phyloP scores from a whole-genome alignment of 2,797 vertebrate species.

The Rhabdomys pumilio region DNA sequence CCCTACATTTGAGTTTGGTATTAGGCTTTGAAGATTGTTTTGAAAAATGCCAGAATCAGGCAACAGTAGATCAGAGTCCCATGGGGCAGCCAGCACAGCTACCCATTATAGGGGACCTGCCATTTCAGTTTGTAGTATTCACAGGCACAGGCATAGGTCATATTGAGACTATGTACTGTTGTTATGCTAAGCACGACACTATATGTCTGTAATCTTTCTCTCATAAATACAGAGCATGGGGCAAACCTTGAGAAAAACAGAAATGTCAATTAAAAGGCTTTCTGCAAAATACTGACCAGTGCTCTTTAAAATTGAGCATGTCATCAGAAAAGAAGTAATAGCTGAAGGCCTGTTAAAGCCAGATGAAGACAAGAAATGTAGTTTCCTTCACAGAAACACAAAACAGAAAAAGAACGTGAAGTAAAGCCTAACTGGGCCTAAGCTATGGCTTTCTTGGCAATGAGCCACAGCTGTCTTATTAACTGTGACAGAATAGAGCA shows the following conservation, averaged over 20 bases:
- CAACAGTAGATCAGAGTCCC: neutral
- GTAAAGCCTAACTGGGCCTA: neutral
- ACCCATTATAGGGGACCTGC: no score
- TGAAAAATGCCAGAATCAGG: neutral
- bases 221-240: neutral
- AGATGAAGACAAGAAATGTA: neutral
- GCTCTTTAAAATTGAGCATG: neutral
- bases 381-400: neutral
- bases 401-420: neutral
- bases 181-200: neutral
- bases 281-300: neutral
- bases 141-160: neutral
- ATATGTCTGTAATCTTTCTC: neutral
- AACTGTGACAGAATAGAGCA: neutral
- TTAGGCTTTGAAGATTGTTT: conserved; percentile 8
- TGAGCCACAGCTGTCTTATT: neutral
- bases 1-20: conserved; percentile 5
- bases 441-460: neutral
- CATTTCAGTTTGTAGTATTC: neutral
- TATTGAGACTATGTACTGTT: neutral
- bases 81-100: neutral
- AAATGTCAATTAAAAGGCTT: neutral
- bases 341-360: neutral
- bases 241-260: neutral
- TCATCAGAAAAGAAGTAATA: neutral